Percentiles rank a stretch among this genome's conserved stretches.
phyloP scores from a whole-genome alignment of 1,140 invertebrate genomes.

The Eriosoma lanigerum region DNA sequence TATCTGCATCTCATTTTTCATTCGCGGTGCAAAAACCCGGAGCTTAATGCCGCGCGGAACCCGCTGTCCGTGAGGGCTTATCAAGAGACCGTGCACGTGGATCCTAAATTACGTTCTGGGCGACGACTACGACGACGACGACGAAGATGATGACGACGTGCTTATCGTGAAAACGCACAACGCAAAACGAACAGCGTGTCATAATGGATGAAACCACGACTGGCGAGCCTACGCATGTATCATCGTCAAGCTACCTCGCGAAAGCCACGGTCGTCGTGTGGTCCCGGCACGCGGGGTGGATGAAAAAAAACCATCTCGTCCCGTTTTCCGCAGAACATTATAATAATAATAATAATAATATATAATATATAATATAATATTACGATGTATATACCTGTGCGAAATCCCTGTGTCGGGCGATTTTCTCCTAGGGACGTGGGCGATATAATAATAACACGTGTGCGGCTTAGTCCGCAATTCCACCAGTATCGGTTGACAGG shows the following conservation, averaged over 20 bases:
- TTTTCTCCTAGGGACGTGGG: no score
- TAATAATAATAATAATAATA: no score
- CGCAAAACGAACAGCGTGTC: conserved; percentile 30
- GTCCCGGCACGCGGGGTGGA: no score
- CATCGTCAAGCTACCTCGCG: conserved; percentile 23
- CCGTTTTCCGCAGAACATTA: no score
- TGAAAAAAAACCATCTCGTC: no score
- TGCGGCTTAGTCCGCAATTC: no score
- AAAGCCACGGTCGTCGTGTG: background rate
- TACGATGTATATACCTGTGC: no score
- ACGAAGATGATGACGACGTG: background rate
- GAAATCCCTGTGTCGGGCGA: no score
- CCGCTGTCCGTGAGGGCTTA: conserved; percentile 31
- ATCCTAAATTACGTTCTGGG: conserved; percentile 34
- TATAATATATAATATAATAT: no score
- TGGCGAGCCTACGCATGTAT: conserved; percentile 5
- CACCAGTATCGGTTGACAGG: no score
- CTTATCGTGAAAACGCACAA: conserved; percentile 42
- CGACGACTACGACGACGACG: background rate
- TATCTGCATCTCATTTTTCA: conserved; percentile 52
- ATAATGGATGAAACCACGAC: conserved; percentile 31
- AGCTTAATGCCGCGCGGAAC: conserved; percentile 10
- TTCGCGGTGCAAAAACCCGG: conserved; percentile 29
- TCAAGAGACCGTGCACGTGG: conserved; percentile 32
- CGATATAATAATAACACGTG: no score